Base-by-base conservation (phyloP, 2,888 invertebrate species). In the Eupithecia insigniata region DNA sequence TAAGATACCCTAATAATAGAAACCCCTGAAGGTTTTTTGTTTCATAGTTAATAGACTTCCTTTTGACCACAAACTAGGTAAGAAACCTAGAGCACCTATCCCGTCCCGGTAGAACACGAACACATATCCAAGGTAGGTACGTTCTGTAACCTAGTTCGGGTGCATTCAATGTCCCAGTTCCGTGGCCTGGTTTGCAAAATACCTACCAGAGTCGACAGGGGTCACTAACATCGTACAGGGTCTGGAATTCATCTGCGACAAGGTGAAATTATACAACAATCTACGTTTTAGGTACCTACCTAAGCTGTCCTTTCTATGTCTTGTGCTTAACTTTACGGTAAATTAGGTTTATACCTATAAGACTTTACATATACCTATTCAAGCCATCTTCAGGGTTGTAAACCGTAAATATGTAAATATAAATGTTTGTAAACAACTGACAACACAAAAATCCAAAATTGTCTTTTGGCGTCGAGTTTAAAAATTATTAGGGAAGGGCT, bases 91-190 rank as follows among this genome's bases (percentile, higher is more conserved):
- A 55, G 26, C 55, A 55, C 26, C 55, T 10, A 26, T 60, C 32
- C n/a, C 70, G 61, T 39, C 8, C 5, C 73, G 64, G 36, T 28
- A 10, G 22, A 55, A 32, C 46, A 30, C 58, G 39, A 68, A 67
- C 46, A 14, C 36, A 62, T 67, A 69, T n/a, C 64, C 5, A 64
- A 62, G 61, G 34, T 34, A 61, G 30, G 58, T 61, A 30, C 61
- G n/a, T 32, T 28, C 62, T 84, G 82, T 86, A 88, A 85, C 87
- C 88, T 79, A 82, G 78, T 87, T 87, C 73, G 82, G 80, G 85
- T 85, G 84, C 83, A 84, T 86, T 83, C 82, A 80, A 80, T 85
- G 91, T 82, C 89, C 91, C 83, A 91, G 84, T 87, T 91, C 78
- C 84, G 76, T 82, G 87, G 82, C 89, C 90, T 84, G 85, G 84